Evolutionary conservation across 2,797 vertebrate genomes (phyloP).

Genomic region (Amazona ochrocephala): DNA sequence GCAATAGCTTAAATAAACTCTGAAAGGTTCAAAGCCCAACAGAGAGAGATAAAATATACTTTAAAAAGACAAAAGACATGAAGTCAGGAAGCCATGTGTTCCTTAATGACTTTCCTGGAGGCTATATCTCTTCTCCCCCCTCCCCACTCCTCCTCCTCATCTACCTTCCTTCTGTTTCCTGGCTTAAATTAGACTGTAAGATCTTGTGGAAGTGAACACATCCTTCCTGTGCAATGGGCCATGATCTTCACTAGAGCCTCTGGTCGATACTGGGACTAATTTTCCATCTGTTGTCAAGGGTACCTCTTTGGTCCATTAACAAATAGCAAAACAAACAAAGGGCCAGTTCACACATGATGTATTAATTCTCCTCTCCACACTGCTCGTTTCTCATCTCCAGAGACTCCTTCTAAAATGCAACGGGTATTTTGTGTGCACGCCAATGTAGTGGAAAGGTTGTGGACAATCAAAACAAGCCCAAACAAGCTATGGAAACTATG

Average conservation of each 20-base stretch:
- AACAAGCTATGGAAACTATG: slow-evolving; percentile 55
- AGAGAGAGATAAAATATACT: slow-evolving; percentile 17
- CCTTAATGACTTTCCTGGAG: slow-evolving; percentile 62
- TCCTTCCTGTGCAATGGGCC: slow-evolving; percentile 60
- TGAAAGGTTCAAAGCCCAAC: slow-evolving; percentile 29
- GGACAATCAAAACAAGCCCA: slow-evolving; percentile 12
- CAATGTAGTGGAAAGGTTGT: background rate
- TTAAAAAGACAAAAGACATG: slow-evolving; percentile 35
- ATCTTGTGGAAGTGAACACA: background rate
- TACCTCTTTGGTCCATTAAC: slow-evolving; percentile 1
- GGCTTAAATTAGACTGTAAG: slow-evolving; percentile 42
- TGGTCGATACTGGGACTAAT: background rate
- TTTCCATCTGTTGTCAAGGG: slow-evolving; percentile 57
- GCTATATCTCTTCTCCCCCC: slow-evolving; percentile 5
- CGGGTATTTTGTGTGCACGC: background rate
- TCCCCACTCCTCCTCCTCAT: background rate
- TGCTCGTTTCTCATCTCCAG: background rate
- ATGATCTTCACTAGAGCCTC: slow-evolving; percentile 14
- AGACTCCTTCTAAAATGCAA: background rate
- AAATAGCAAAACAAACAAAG: background rate
- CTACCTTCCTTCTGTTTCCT: slow-evolving; percentile 66
- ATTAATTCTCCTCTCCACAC: background rate
- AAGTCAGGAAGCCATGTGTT: slow-evolving; percentile 21
- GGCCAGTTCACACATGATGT: background rate
- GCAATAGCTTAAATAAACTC: slow-evolving; percentile 54